phyloP scores from a whole-genome alignment of 2,113 vertebrate species.

The Astatotilapia flaviijosephi region DNA sequence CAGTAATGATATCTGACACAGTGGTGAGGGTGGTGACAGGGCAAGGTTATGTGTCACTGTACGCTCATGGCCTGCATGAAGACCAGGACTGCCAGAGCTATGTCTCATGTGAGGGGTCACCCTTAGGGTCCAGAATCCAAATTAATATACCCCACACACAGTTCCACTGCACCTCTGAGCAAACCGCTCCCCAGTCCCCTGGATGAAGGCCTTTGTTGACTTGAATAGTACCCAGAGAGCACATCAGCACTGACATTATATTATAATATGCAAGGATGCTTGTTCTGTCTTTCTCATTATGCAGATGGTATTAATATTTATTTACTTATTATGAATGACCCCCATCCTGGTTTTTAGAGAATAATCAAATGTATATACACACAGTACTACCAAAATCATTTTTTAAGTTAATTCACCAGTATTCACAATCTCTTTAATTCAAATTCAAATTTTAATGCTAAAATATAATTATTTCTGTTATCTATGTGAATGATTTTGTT shows the following conservation, averaged over 20 bases:
- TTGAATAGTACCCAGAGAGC: conserved; percentile 4
- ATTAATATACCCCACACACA: conserved; percentile 40
- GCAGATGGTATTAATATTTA: neutral
- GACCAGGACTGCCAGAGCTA: conserved; percentile 54
- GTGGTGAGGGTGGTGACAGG: conserved; percentile 75
- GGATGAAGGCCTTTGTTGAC: neutral
- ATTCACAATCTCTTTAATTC: neutral
- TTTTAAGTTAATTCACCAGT: neutral
- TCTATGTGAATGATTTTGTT: neutral
- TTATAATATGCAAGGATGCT: neutral
- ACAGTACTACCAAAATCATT: neutral
- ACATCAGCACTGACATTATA: neutral
- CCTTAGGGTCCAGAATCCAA: conserved; percentile 53
- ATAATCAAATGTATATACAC: neutral
- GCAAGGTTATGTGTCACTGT: conserved; percentile 75
- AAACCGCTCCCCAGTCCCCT: neutral
- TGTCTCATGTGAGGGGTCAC: conserved; percentile 50
- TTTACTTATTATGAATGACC: neutral
- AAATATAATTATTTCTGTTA: neutral
- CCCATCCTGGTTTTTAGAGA: neutral
- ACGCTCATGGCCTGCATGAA: conserved; percentile 52
- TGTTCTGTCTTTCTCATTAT: neutral
- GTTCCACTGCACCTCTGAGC: conserved; percentile 24
- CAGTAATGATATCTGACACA: conserved; percentile 67
- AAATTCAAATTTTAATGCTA: neutral